Conservation (phyloP, 2,113 vertebrate genomes). For the Verasper variegatus region DNA sequence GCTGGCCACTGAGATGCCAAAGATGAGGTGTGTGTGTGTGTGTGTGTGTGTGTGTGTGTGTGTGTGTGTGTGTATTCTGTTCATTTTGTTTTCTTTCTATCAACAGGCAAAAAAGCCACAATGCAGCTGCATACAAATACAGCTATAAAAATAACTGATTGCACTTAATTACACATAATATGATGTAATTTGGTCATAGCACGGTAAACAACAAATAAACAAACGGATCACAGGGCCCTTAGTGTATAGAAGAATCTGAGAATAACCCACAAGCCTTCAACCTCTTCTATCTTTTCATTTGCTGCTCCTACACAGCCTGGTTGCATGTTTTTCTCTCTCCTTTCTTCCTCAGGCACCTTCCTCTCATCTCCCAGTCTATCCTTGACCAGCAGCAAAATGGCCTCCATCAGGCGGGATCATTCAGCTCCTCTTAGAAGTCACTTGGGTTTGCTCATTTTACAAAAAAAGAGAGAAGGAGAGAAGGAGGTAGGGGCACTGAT, state of each 20-base stretch:
- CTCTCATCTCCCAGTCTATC: conserved; percentile 19
- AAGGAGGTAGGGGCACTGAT: too few species aligned
- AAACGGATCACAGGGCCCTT: background rate
- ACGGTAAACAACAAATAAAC: background rate
- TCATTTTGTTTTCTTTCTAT: background rate
- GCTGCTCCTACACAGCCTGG: background rate
- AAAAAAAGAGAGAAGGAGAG: background rate
- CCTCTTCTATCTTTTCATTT: background rate
- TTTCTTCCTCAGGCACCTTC: background rate
- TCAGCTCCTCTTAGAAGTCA: background rate
- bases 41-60: background rate
- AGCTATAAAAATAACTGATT: background rate
- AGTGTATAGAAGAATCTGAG: background rate
- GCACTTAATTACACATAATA: background rate
- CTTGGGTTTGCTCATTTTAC: background rate
- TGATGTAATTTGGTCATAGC: background rate
- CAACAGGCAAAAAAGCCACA: background rate
- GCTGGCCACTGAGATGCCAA: conserved; percentile 5
- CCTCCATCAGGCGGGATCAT: conserved; percentile 19
- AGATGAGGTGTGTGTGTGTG: background rate
- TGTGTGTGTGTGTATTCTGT: background rate
- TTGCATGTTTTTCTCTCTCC: background rate
- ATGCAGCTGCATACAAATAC: background rate
- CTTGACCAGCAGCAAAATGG: conserved; percentile 31
- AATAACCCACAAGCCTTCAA: background rate